phyloP scores from a whole-genome alignment of 2,797 vertebrate species.

The Discoglossus pictus region DNA sequence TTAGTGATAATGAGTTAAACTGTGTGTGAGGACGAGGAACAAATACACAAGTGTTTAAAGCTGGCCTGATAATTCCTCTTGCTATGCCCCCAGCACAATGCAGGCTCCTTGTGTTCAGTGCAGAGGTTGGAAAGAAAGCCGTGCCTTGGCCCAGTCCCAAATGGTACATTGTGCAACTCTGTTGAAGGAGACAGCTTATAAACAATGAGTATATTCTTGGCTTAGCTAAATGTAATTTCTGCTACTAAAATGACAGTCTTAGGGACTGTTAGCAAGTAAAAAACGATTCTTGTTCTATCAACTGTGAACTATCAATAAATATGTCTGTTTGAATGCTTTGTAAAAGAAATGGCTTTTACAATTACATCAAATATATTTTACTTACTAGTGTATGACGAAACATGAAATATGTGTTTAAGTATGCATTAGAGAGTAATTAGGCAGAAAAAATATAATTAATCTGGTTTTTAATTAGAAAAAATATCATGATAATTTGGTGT shows the following conservation, averaged over 20 bases:
- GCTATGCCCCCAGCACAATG: slow-evolving; percentile 62
- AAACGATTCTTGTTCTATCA: slow-evolving; percentile 55
- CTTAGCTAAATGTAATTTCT: slow-evolving; percentile 69
- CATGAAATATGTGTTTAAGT: no score
- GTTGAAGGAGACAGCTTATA: slow-evolving; percentile 61
- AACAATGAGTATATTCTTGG: slow-evolving; percentile 74
- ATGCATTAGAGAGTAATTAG: no score
- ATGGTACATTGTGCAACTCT: slow-evolving; percentile 63
- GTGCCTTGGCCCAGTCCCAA: slow-evolving; percentile 67
- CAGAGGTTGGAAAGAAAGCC: slow-evolving; percentile 61
- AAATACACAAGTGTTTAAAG: slow-evolving; percentile 63
- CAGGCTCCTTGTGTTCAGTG: slow-evolving; percentile 68
- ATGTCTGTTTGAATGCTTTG: slow-evolving; percentile 21
- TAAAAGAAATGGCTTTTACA: slow-evolving; percentile 30
- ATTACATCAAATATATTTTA: no score
- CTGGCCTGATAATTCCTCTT: slow-evolving; percentile 63
- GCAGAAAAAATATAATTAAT: no score
- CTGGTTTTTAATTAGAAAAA: no score
- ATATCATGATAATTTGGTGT: no score
- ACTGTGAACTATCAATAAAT: slow-evolving; percentile 47
- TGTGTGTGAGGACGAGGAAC: slow-evolving; percentile 57
- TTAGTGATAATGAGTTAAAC: slow-evolving; percentile 59
- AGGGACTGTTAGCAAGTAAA: slow-evolving; percentile 65
- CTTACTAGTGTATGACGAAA: no score
- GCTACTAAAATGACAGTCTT: slow-evolving; percentile 67